A percentile compares a stretch with the other conserved stretches of the same genome.
Evolutionary conservation across 2,113 vertebrate species (phyloP).

Genomic region (Hyperoodon ampullatus): DNA sequence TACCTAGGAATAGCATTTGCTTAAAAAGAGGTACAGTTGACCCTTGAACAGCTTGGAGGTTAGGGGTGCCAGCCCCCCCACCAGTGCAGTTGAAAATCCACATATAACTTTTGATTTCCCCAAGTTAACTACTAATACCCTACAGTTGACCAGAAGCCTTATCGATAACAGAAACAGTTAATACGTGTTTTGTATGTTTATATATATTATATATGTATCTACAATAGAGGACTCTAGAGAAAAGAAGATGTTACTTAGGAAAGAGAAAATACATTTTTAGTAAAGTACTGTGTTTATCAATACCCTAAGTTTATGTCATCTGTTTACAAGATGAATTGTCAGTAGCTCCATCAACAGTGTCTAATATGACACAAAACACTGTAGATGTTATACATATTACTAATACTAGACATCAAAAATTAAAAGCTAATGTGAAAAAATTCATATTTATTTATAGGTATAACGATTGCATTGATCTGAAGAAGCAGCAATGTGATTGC

Average conservation of each 20-base stretch:
- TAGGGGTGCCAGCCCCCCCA: neutral
- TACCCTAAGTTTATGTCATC: neutral
- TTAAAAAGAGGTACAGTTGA: neutral
- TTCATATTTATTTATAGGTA: too few relatives aligned
- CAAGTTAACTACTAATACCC: neutral
- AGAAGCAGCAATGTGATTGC: too few relatives aligned
- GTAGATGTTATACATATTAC: neutral
- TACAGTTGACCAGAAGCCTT: neutral
- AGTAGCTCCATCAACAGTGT: neutral
- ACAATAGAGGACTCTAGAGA: neutral
- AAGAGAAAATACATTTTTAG: neutral
- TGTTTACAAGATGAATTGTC: neutral
- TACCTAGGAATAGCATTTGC: rapidly evolving
- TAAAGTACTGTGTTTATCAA: neutral
- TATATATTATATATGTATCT: neutral
- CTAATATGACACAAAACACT: neutral
- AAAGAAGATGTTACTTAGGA: neutral
- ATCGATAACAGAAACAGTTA: neutral
- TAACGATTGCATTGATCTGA: too few relatives aligned
- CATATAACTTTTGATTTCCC: neutral
- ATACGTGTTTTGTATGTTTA: neutral
- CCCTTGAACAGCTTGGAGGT: neutral
- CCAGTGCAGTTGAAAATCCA: neutral
- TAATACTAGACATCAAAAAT: neutral
- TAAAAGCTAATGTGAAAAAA: too few relatives aligned